phyloP scores from a whole-genome alignment of 2,888 invertebrate species.

The Trachelus tabidus region DNA sequence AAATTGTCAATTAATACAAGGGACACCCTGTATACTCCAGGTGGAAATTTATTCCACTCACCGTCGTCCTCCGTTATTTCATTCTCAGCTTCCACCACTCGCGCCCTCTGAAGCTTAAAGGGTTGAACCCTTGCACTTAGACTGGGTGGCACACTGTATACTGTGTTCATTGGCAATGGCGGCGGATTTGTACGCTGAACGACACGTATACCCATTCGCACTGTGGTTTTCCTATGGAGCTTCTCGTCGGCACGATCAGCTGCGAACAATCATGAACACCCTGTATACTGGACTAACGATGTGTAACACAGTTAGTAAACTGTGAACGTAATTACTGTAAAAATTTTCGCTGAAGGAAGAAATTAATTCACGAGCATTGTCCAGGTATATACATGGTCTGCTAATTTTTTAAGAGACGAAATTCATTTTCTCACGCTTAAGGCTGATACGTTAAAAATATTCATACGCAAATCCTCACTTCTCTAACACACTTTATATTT shows the following conservation, averaged over 20 bases:
- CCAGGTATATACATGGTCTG: neutral
- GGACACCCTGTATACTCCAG: neutral
- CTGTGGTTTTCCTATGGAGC: constrained; percentile 81
- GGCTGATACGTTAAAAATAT: neutral
- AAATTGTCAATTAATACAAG: neutral
- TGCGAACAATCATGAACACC: constrained; percentile 53
- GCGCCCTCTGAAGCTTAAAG: constrained; percentile 27
- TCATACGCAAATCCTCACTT: neutral
- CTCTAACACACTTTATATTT: neutral
- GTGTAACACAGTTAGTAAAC: neutral
- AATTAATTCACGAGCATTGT: neutral
- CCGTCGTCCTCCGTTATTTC: constrained; percentile 44
- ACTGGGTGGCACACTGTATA: constrained; percentile 43
- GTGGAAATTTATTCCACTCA: constrained; percentile 27
- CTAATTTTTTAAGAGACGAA: neutral
- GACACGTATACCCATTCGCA: constrained; percentile 88
- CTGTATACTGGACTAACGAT: neutral
- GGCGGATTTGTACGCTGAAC: constrained; percentile 72
- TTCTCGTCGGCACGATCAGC: constrained; percentile 88
- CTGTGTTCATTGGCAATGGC: constrained; percentile 43
- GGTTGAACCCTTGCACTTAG: constrained; percentile 18
- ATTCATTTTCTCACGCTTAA: neutral
- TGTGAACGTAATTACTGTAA: neutral
- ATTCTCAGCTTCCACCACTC: constrained; percentile 40
- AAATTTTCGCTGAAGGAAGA: neutral